Evolutionary conservation across 2,888 invertebrate species (phyloP).

Genomic region (Autographa pulchrina): DNA sequence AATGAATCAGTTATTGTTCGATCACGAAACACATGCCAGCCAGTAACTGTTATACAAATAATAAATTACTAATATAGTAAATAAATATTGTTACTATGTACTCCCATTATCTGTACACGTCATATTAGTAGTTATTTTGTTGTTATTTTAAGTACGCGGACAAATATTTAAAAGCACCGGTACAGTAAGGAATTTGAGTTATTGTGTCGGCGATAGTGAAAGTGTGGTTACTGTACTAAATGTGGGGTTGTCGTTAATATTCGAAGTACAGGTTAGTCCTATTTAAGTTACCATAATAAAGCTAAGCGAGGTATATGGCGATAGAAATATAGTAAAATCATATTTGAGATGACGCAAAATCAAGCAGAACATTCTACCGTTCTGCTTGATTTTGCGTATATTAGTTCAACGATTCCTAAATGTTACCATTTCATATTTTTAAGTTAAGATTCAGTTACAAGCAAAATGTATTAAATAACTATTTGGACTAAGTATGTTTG

Average conservation of each 20-base stretch:
- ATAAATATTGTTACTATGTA: slow-evolving; percentile 11
- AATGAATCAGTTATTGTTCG: slow-evolving; percentile 35
- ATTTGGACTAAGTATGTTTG: too few species aligned
- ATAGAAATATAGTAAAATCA: not conserved
- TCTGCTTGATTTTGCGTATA: too few species aligned
- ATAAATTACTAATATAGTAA: slow-evolving; percentile 4
- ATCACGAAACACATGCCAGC: slow-evolving; percentile 25
- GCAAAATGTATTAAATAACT: too few species aligned
- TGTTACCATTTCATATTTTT: too few species aligned
- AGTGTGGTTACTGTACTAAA: slow-evolving; percentile 2
- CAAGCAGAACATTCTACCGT: too few species aligned
- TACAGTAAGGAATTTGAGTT: not conserved
- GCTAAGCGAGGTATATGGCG: not conserved
- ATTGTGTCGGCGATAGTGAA: slow-evolving; percentile 8
- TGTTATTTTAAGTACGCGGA: slow-evolving; percentile 11
- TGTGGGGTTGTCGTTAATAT: not conserved
- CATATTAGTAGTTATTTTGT: not conserved
- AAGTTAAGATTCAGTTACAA: too few species aligned
- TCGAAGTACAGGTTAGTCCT: slow-evolving; percentile 1
- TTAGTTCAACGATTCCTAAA: too few species aligned
- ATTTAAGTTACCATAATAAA: not conserved
- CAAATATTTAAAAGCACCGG: not conserved
- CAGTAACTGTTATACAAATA: slow-evolving; percentile 9
- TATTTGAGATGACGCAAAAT: too few species aligned
- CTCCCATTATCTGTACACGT: not conserved